These are phyloP conservation scores for Emys orbicularis DNA, from an alignment of 2,797 vertebrate species.

Conservation along the genomic window DNA sequence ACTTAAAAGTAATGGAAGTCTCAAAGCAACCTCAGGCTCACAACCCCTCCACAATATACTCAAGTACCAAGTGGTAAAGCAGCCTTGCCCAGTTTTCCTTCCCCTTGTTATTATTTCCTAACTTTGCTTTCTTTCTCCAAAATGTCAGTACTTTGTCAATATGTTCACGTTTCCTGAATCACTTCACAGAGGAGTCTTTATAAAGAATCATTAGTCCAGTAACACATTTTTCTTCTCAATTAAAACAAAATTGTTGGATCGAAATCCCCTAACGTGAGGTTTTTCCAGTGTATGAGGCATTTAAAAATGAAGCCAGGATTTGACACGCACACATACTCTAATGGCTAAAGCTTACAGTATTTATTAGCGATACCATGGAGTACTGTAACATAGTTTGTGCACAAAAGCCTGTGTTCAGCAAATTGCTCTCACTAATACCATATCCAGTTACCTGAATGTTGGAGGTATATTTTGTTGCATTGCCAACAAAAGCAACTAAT, in stretches of 20 bases:
- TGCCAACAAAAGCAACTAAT: constrained; percentile 83
- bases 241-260: constrained; percentile 4
- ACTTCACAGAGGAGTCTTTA: not conserved
- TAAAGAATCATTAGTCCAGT: constrained; percentile 11
- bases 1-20: constrained; percentile 36
- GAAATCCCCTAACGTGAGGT: not conserved
- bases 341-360: constrained; percentile 27
- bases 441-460: constrained; percentile 82
- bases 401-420: constrained; percentile 80
- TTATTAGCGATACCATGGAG: constrained; percentile 57
- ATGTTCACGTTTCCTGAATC: constrained; percentile 47
- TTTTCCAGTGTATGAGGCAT: not conserved
- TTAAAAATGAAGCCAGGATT: constrained; percentile 18
- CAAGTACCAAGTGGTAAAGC: constrained; percentile 46
- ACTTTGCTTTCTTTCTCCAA: constrained; percentile 33
- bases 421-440: constrained; percentile 70
- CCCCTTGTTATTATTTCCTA: constrained; percentile 66
- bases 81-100: constrained; percentile 56
- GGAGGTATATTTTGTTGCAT: constrained; percentile 75
- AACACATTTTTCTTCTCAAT: constrained; percentile 26
- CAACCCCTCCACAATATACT: not conserved
- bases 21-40: constrained; percentile 34
- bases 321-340: not conserved
- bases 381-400: constrained; percentile 63
- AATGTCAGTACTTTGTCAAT: constrained; percentile 38